These are phyloP conservation scores for Aeoliscus strigatus DNA, from an alignment of 2,797 vertebrate species.

Conservation along the genomic window DNA sequence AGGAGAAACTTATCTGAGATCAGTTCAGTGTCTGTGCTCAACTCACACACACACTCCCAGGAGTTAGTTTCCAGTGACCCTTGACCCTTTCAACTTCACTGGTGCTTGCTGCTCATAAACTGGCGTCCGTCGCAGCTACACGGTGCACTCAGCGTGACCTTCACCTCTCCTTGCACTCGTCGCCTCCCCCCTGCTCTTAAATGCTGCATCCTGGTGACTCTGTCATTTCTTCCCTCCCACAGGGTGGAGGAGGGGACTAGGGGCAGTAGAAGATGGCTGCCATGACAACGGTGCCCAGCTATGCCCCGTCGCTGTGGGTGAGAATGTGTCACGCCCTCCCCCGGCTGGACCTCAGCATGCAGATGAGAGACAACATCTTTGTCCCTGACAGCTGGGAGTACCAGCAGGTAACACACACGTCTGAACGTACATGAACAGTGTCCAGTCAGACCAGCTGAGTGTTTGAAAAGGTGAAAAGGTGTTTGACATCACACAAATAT, in stretches of 20 bases:
- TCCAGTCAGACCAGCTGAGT: conserved; percentile 6
- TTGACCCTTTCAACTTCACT: conserved; percentile 13
- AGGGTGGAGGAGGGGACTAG: conserved; percentile 59
- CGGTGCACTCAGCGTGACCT: conserved; percentile 13
- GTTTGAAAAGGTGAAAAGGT: conserved; percentile 22
- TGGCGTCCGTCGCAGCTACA: background rate
- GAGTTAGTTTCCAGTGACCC: conserved; percentile 14
- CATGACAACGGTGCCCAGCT: conserved; percentile 76
- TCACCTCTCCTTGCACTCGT: conserved; percentile 15
- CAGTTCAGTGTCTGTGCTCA: background rate
- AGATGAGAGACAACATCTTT: conserved; percentile 77
- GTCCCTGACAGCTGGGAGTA: conserved; percentile 81
- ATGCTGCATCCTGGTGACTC: conserved; percentile 24
- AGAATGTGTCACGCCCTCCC: conserved; percentile 78
- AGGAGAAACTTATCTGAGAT: too few species aligned
- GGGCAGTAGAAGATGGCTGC: conserved; percentile 67
- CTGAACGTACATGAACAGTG: background rate
- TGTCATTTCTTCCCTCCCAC: conserved; percentile 31
- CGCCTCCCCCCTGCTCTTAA: conserved; percentile 13
- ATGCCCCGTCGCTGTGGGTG: conserved; percentile 78
- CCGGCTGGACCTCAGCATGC: conserved; percentile 78
- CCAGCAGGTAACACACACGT: conserved; percentile 74
- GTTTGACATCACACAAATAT: conserved; percentile 7
- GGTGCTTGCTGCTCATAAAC: conserved; percentile 17
- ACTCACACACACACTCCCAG: conserved; percentile 14